These are phyloP conservation scores for Brachyrhaphis roseni DNA, from an alignment of 2,797 vertebrate genomes.

Conservation along the genomic window DNA sequence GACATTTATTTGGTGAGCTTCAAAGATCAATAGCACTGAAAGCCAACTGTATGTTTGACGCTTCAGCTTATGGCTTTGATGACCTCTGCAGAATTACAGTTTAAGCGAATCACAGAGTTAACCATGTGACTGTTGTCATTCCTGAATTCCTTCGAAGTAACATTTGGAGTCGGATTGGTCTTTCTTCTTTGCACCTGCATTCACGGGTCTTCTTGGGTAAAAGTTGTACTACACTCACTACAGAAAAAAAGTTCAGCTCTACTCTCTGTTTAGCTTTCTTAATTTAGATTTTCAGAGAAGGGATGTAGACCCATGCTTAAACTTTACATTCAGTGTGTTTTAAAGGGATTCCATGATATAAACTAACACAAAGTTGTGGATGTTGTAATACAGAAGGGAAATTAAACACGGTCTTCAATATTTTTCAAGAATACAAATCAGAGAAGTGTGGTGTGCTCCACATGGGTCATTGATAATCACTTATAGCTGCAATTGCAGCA, in stretches of 20 bases:
- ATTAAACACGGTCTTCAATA: not conserved
- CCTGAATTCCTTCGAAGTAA: not conserved
- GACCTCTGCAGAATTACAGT: not conserved
- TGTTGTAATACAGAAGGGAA: too few species aligned
- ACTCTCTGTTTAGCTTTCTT: not conserved
- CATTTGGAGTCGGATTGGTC: not conserved
- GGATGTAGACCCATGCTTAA: not conserved
- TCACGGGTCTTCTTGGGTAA: not conserved
- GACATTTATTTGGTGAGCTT: not conserved
- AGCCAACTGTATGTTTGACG: not conserved
- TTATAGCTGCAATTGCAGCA: not conserved
- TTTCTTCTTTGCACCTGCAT: not conserved
- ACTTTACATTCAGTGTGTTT: not conserved
- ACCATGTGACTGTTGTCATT: not conserved
- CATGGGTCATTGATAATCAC: not conserved
- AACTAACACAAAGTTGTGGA: too few species aligned
- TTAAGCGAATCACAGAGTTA: not conserved
- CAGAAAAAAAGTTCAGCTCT: not conserved
- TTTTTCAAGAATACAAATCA: not conserved
- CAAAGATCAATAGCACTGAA: not conserved
- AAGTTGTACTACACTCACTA: not conserved
- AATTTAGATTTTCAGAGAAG: not conserved
- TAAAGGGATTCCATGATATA: not conserved
- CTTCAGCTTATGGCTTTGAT: not conserved
- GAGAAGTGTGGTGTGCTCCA: not conserved